Conservation (phyloP, 2,797 vertebrate species). For the Myiotriccus ornatus region DNA sequence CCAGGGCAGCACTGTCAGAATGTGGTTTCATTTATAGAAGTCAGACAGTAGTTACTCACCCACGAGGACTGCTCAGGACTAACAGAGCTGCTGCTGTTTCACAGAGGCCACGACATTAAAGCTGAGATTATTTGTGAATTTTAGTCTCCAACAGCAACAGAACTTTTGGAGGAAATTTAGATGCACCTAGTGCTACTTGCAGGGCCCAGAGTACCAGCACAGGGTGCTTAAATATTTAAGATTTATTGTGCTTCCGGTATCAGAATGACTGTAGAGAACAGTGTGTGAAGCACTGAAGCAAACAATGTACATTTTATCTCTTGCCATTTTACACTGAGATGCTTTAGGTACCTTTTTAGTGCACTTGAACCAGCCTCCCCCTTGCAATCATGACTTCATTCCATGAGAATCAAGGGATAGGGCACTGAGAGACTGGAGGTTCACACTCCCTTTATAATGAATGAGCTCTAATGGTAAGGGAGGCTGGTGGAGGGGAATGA, state of each 20-base stretch:
- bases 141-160: background rate
- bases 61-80: background rate
- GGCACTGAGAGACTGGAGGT: background rate
- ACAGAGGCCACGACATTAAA: background rate
- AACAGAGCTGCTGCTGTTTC: background rate
- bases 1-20: background rate
- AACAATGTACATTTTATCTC: background rate
- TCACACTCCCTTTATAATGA: background rate
- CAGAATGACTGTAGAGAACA: background rate
- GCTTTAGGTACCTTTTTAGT: background rate
- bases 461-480: background rate
- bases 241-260: slow-evolving; percentile 17
- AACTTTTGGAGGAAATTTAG: background rate
- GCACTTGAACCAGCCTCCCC: background rate
- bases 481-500: background rate
- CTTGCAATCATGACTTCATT: background rate
- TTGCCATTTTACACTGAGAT: background rate
- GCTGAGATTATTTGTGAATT: background rate
- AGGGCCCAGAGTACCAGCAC: background rate
- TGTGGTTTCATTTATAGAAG: background rate
- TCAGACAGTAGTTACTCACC: background rate
- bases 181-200: background rate
- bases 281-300: background rate
- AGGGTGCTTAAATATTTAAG: slow-evolving; percentile 4
- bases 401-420: background rate